Conservation (phyloP, 2,113 vertebrate species). For the Stegastes partitus region DNA sequence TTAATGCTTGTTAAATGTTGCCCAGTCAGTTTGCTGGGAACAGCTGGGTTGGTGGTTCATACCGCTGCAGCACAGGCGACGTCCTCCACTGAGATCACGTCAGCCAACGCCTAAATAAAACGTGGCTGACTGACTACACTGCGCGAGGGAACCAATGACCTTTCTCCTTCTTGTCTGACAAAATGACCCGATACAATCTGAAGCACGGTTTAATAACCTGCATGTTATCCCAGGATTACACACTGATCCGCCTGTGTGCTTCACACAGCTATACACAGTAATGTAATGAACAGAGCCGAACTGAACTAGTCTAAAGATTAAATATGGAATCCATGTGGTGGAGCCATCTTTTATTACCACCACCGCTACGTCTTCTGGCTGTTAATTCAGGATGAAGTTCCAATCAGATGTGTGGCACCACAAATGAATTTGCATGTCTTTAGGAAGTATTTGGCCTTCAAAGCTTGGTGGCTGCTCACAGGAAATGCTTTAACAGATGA, state of each 20-base stretch:
- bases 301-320: not conserved
- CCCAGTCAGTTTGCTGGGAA: slow-evolving; percentile 1
- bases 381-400: no score
- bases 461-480: no score
- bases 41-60: not conserved
- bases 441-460: no score
- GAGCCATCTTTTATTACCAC: no score
- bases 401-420: not conserved
- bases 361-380: no score
- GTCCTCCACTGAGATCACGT: not conserved
- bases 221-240: slow-evolving; percentile 9
- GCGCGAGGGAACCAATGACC: not conserved
- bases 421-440: no score
- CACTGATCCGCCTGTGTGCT: slow-evolving; percentile 11
- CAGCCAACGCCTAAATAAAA: slow-evolving; percentile 4
- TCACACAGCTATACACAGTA: not conserved
- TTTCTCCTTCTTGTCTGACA: not conserved
- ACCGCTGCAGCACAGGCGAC: not conserved
- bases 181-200: slow-evolving; percentile 6
- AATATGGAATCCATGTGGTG: not conserved
- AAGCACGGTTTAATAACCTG: slow-evolving; percentile 14
- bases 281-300: not conserved
- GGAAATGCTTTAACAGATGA: no score
- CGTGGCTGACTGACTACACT: slow-evolving; percentile 3
- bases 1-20: not conserved